These are phyloP conservation scores for Saturnia japonica DNA, from an alignment of 2,888 invertebrate genomes.

Conservation along the genomic window DNA sequence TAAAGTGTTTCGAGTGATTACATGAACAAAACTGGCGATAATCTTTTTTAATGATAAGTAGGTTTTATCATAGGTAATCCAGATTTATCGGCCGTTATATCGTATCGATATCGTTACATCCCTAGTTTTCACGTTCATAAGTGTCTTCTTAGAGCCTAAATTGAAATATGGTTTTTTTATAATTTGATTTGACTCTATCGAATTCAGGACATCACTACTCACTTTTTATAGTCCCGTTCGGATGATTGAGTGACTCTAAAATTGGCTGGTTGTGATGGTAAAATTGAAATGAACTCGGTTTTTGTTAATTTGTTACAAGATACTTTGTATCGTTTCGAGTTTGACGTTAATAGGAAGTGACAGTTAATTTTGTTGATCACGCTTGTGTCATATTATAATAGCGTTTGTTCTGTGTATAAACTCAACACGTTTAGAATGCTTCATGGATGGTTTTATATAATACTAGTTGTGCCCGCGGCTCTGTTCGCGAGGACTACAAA, in stretches of 20 bases:
- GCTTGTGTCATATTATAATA: not conserved
- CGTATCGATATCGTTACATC: too few relatives aligned
- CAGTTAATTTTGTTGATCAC: constrained; percentile 1
- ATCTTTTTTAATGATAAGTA: too few relatives aligned
- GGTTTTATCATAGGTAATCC: too few relatives aligned
- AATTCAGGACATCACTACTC: not conserved
- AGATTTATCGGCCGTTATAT: too few relatives aligned
- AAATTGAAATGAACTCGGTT: constrained; percentile 10
- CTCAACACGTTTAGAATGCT: not conserved
- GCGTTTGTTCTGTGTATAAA: not conserved
- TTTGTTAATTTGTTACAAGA: constrained; percentile 12
- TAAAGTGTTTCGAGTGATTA: too few relatives aligned
- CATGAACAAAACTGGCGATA: too few relatives aligned
- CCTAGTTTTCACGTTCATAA: too few relatives aligned
- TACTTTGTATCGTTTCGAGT: constrained; percentile 9
- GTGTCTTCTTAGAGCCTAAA: too few relatives aligned
- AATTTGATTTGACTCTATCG: not conserved
- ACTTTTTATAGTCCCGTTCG: constrained; percentile 3
- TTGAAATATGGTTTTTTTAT: too few relatives aligned
- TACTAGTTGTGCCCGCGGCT: too few relatives aligned
- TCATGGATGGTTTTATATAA: not conserved
- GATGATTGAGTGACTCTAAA: constrained; percentile 10
- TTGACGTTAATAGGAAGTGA: constrained; percentile 12
- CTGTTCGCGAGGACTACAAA: too few relatives aligned
- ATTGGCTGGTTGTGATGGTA: constrained; percentile 5